Evolutionary conservation across 2,113 vertebrate species (phyloP), one percentile per base, ranked within the genome.

Genomic region (Paradoxurus hermaphroditus): DNA sequence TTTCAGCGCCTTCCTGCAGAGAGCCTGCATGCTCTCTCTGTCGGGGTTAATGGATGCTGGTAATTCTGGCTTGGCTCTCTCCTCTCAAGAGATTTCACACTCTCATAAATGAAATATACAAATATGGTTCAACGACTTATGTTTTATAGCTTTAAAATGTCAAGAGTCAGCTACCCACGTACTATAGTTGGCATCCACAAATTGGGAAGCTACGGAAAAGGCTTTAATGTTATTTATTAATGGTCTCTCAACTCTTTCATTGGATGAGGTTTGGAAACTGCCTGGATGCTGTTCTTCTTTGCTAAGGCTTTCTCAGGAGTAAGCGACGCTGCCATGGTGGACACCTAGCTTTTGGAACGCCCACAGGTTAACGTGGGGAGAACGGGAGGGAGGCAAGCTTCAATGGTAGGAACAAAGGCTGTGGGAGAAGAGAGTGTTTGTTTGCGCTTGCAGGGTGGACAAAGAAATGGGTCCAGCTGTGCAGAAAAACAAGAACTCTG

Each of bases 1-100:
- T 95, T 97, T 98, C 89, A 96, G 94, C 97, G 39, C 36, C 68
- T 96, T 88, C 14, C 5, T 13, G n/a, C 16, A 2, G 44, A 67
- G 4, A 51, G 63, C 29, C 0, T 34, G 31, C 31, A 0, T 23
- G 44, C 18, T 77, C 73, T 5, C 18, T 77, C 73, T 5, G 2
- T 10, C 16, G 51, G 65, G 1, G 1, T 4, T 67, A 92, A 86
- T 16, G 86, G 77, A 3, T 13, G n/a, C 31, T 12, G 56, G 3
- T 44, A 63, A 82, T 51, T 77, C 31, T 34, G 10, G 56, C 53
- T 46, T 10, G 56, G 77, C 53, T 93, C 46, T 86, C 41, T 65
- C 21, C 65, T 91, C 83, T 89, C 94, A 90, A 85, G 68, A 68
- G 77, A 93, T 62, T 34, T 89, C 62, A 79, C 81, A 31, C 23